Conservation (phyloP, 1,140 invertebrate genomes). For the Epicauta chinensis region DNA sequence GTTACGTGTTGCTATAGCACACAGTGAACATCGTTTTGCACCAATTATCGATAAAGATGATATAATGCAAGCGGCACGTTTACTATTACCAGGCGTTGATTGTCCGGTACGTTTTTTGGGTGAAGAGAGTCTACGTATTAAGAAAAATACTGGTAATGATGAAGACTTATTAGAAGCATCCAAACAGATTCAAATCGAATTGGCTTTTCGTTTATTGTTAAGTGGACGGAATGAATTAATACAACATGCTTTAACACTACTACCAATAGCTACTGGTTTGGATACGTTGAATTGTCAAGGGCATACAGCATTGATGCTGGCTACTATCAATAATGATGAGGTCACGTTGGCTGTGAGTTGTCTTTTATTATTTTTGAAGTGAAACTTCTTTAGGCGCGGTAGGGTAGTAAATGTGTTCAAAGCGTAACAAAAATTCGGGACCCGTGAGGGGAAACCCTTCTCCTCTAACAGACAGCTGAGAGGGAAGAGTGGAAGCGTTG, state of each 20-base stretch:
- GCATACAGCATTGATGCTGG: constrained; percentile 74
- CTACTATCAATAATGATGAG: constrained; percentile 73
- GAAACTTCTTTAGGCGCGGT: too few relatives aligned
- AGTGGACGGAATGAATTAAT: constrained; percentile 71
- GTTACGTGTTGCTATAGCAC: constrained; percentile 74
- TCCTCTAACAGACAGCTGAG: too few relatives aligned
- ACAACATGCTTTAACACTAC: constrained; percentile 65
- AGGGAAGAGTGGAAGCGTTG: too few relatives aligned
- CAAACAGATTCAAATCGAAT: constrained; percentile 50
- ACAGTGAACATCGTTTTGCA: constrained; percentile 75
- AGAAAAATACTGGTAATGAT: constrained; percentile 35
- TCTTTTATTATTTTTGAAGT: background rate
- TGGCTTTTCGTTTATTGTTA: constrained; percentile 74
- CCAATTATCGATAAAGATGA: constrained; percentile 77
- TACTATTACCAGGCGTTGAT: constrained; percentile 81
- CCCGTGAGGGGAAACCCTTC: too few relatives aligned
- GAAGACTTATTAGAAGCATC: constrained; percentile 39
- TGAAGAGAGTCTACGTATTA: constrained; percentile 45
- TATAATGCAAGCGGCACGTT: constrained; percentile 76
- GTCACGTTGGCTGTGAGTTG: constrained; percentile 54
- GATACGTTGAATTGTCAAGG: constrained; percentile 76
- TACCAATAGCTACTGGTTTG: constrained; percentile 62
- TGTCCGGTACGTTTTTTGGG: constrained; percentile 71
- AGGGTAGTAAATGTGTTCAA: too few relatives aligned
- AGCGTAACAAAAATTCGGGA: too few relatives aligned